Base-by-base conservation (phyloP, 2,113 vertebrate genomes). In the Natator depressus region DNA sequence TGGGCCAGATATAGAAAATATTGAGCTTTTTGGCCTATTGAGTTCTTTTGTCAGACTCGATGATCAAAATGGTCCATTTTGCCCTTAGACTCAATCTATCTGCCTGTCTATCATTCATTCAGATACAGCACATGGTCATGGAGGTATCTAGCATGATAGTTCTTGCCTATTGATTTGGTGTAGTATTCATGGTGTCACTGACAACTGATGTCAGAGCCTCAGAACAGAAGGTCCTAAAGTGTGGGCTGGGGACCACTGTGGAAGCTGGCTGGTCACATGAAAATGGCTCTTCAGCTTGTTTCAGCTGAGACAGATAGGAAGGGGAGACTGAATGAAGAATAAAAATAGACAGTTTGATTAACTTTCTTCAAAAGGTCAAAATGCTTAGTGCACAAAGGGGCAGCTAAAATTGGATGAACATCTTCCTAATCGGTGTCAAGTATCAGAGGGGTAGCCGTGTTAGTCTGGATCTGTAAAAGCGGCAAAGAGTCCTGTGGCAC, bases 311-410 rank as follows among this genome's bases (percentile, higher is more conserved):
- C 69, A 97, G 95, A 96, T 96, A 94, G 95, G 87, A 97, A 93
- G 87, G 82, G 80, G 94, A 97, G 97, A 97, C 93, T 96, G 97
- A 97, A 96, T 97, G 95, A 97, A 93, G 95, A 97, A 85, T 94
- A 95, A 97, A 97, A 95, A 93, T 96, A 95, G 94, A 96, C 80
- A 83, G 94, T 91, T 94, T 96, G 96, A 97, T 97, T 96, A 96
- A 96, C 96, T 96, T 97, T 96, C 93, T 96, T 83, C 84, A 97
- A 46, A 97, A 95, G 95, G 96, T 97, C 96, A 97, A 93, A 97
- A 96, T 91, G 90, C 78, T 91, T 80, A 96, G 72, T 84, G 87
- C 93, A 97, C 94, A 96, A 97, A 38, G 11, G 91, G 53, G 85
- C 80, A 91, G 31, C 88, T 89, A 93, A 90, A 96, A 91, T 96